Base-by-base conservation (phyloP, 2,113 vertebrate species). In the Zapornia atra region DNA sequence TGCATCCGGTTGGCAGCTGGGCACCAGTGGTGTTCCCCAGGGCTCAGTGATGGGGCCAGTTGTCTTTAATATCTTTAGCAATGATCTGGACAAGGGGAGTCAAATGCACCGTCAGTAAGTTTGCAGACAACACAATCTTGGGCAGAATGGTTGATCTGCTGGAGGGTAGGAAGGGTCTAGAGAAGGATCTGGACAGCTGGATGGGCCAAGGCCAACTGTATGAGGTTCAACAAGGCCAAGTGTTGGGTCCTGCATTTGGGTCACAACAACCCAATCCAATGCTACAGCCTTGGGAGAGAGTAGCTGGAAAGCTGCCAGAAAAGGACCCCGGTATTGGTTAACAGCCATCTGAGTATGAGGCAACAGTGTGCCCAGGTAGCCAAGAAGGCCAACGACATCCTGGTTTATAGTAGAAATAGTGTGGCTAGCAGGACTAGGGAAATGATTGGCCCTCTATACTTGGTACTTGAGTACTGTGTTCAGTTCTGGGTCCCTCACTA, bases 161-260 rank as follows among this genome's bases (percentile, higher is more conserved):
- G 2, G 18, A 85, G 18, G 36, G 8, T 0, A 2, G 46, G 11
- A 29, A 40, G 29, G 46, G 11, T 42, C 17, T 82, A 4, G 46
- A 86, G 61, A 86, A 5, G 25, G 29, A 56, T 19, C 24, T 38
- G 40, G 51, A 17, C 40, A 36, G 50, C 33, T n/a, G 50, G 15
- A 15, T 60, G 59, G 29, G 5, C 12, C 1, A 1, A 70, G 48
- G 5, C 18, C 50, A 70, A 1, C 0, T 3, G 15, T 6, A 3
- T 29, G 36, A 50, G 10, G 5, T 51, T 60, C 33, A 50, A 28
- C 10, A 29, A 53, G 36, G 25, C 3, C 5, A 5, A 46, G 15
- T 28, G 9, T 22, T 0, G 0, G 21, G 25, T 78, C 24, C 31
- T 56, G 38, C 16, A 31, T 10, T n/a, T 56, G 21, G 28, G 15